Base-by-base conservation (phyloP, 2,888 invertebrate genomes). In the Osmoderma eremita region DNA sequence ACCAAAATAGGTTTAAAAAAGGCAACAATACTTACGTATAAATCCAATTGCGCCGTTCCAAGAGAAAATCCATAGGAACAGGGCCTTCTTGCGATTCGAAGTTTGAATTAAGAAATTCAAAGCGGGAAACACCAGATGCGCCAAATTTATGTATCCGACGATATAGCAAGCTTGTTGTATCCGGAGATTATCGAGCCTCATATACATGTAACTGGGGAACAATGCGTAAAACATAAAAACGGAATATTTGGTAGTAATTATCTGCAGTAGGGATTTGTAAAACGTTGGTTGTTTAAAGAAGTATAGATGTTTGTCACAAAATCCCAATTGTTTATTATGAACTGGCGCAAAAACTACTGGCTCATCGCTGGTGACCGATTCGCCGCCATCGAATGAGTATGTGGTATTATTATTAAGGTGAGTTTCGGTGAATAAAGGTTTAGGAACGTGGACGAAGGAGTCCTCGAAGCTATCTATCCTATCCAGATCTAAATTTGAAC, bases 341-440 rank as follows among this genome's bases (percentile, higher is more conserved):
- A 45, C 45, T 8, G 80, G 78, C 72, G 75, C 71, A 68, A 81
- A 81, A 5, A 81, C 79, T n/a, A 71, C 69, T 1, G 75, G 71
- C 24, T 73, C 71, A n/a, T 72, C 70, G 20, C 54, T 56, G 42
- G 70, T 63, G 4, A 72, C 54, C 4, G 68, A 30, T 49, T 72
- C 71, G n/a, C 67, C 73, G 12, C 74, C 74, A 63, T 80, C 81
- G 63, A 78, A 82, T 0, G 81, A 77, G 67, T 81, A 82, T 1
- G 79, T 77, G 13, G 74, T 78, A 50, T 74, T 84, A 71, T 86
- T 84, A 68, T 81, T 80, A 0, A 87, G 81, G 1, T 86, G 86
- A 0, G 85, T 84, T 73, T 86, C 87, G 49, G 86, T 83, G 70
- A 87, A 88, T 48, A 88, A 74, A 0, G 87, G 86, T 67, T 84